A percentile compares a stretch with the other conserved stretches of the same genome.
Evolutionary conservation across 1,140 invertebrate species (phyloP).

Genomic region (Doryteuthis pealeii): DNA sequence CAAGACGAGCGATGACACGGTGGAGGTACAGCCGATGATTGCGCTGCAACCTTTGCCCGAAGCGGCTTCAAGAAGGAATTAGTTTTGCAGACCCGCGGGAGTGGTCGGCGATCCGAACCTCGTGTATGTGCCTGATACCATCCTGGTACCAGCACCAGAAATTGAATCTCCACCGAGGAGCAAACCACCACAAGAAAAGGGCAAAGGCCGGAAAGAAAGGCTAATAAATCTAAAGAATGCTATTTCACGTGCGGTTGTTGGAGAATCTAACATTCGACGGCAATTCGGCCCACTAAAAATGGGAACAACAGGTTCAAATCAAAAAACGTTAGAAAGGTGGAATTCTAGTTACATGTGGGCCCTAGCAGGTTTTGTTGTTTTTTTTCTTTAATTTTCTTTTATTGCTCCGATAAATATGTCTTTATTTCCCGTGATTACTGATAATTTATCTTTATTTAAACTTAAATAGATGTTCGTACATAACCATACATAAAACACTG

Average conservation of each 20-base stretch:
- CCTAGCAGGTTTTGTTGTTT: constrained; percentile 69
- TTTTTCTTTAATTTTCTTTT: too few species aligned
- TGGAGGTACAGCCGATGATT: constrained; percentile 74
- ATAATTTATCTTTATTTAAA: neutral
- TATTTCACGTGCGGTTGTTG: constrained; percentile 22
- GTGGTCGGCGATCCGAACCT: constrained; percentile 72
- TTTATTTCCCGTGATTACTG: neutral
- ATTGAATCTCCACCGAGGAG: constrained; percentile 72
- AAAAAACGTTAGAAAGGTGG: constrained; percentile 97
- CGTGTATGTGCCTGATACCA: constrained; percentile 62
- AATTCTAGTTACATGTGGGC: constrained; percentile 99
- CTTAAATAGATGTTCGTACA: neutral
- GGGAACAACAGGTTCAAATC: constrained; percentile 98
- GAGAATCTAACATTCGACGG: constrained; percentile 52
- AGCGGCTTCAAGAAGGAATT: constrained; percentile 74
- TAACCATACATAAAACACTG: neutral
- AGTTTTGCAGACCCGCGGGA: constrained; percentile 77
- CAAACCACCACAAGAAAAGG: constrained; percentile 68
- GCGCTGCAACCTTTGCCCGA: constrained; percentile 69
- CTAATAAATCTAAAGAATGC: constrained; percentile 40
- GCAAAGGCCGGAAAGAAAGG: constrained; percentile 56
- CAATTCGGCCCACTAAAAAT: constrained; percentile 68
- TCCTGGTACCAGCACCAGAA: constrained; percentile 71
- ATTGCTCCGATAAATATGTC: neutral
- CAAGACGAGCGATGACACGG: constrained; percentile 70